A percentile compares a stretch with the other conserved stretches of the same genome.
Evolutionary conservation across 2,797 vertebrate genomes (phyloP).

Genomic region (Hylomyscus alleni): DNA sequence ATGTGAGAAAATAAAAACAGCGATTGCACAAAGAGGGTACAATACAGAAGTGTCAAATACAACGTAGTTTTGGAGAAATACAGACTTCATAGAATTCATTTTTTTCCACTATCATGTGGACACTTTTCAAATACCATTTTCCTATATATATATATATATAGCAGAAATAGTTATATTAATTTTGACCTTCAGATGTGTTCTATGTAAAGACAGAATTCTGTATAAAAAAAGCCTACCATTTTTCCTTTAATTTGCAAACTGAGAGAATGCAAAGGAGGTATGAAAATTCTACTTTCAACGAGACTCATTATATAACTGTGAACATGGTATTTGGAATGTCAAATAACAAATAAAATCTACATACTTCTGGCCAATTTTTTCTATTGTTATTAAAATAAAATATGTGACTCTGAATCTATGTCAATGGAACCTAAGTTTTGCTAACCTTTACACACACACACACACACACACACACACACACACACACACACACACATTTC

Average conservation of each 20-base stretch:
- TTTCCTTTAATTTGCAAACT: slow-evolving; percentile 11
- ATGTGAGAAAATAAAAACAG: slow-evolving; percentile 43
- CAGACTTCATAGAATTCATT: slow-evolving; percentile 1
- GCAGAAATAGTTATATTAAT: slow-evolving; percentile 31
- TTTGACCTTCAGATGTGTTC: background rate
- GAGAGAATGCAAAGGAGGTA: accelerated
- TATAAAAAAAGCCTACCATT: background rate
- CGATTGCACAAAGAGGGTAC: background rate
- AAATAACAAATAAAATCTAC: background rate
- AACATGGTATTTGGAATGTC: background rate
- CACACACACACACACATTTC: too few species aligned
- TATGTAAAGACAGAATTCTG: background rate
- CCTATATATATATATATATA: slow-evolving; percentile 58
- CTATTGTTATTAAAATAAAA: background rate
- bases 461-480: too few species aligned
- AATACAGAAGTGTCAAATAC: background rate
- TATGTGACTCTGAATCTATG: background rate
- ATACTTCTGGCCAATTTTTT: background rate
- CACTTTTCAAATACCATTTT: slow-evolving; percentile 31
- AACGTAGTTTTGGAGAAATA: slow-evolving; percentile 43
- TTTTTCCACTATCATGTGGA: background rate
- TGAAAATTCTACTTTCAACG: background rate
- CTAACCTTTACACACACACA: background rate
- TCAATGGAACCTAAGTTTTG: background rate
- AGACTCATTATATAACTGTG: background rate